Conservation (phyloP, 1,140 invertebrate species). For the Phymastichus coffea region DNA sequence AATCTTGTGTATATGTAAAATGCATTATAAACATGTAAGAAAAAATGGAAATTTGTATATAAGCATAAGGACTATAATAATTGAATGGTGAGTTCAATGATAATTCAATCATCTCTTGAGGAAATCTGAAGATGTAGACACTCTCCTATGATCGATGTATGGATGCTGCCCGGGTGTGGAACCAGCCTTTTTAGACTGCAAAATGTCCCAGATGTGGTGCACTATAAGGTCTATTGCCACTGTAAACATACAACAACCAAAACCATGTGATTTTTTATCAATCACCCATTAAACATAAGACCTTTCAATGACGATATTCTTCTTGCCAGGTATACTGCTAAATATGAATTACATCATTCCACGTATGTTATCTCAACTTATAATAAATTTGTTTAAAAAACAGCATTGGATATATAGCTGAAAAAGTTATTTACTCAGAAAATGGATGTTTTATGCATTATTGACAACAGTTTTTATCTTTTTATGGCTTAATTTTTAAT, state of each 20-base stretch:
- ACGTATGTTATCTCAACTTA: no score
- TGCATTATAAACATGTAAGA: conserved; percentile 17
- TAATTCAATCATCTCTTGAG: conserved; percentile 57
- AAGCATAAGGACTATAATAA: background rate
- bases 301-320: no score
- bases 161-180: conserved; percentile 54
- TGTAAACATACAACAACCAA: conserved; percentile 72
- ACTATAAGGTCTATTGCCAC: conserved; percentile 99
- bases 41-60: conserved; percentile 1
- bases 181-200: conserved; percentile 67
- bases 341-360: no score
- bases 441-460: no score
- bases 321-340: no score
- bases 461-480: no score
- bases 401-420: no score
- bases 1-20: conserved; percentile 25
- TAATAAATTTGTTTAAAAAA: no score
- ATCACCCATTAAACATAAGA: no score
- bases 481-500: no score
- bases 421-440: no score
- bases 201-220: conserved; percentile 95
- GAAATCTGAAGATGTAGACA: conserved; percentile 54
- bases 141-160: conserved; percentile 52
- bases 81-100: no score
- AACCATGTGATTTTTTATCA: conserved; percentile 50